Evolutionary conservation across 30 jellyfish, hydroid and myxozoan genomes (phyloP).

Genomic region (Aurelia coerulea): DNA sequence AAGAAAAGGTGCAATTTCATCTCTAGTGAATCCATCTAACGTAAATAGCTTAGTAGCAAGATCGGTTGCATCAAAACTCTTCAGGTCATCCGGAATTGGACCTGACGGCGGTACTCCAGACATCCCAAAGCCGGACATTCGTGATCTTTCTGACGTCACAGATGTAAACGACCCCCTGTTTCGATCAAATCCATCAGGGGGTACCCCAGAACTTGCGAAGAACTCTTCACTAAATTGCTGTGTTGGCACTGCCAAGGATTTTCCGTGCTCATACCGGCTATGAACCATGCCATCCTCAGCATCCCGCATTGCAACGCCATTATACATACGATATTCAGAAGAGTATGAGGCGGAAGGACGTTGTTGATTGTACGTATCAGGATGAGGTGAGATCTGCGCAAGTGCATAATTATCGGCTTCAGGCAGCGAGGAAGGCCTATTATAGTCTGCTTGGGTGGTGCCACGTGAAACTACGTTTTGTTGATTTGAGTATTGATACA

Average conservation of each 20-base stretch:
- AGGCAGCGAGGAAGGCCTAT: neutral
- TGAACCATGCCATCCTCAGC: conserved; percentile 59
- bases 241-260: conserved; percentile 53
- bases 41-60: conserved; percentile 88
- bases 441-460: neutral
- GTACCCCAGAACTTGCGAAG: conserved; percentile 1
- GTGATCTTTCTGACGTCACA: conserved; percentile 29
- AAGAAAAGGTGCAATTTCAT: conserved; percentile 93
- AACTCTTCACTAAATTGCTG: conserved; percentile 46
- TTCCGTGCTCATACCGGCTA: conserved; percentile 69
- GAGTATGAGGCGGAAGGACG: neutral
- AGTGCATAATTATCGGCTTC: neutral
- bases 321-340: neutral
- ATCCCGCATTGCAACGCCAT: conserved; percentile 55
- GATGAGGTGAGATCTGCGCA: neutral
- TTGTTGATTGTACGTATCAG: neutral
- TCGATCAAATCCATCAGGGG: conserved; percentile 2
- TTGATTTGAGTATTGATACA: neutral
- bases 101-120: conserved; percentile 10
- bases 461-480: neutral
- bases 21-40: conserved; percentile 82
- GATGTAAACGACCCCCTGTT: conserved; percentile 44
- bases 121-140: conserved; percentile 20
- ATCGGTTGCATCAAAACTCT: conserved; percentile 82
- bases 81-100: conserved; percentile 51